Base-by-base conservation (phyloP, 2,113 vertebrate species). In the Catagonus wagneri region DNA sequence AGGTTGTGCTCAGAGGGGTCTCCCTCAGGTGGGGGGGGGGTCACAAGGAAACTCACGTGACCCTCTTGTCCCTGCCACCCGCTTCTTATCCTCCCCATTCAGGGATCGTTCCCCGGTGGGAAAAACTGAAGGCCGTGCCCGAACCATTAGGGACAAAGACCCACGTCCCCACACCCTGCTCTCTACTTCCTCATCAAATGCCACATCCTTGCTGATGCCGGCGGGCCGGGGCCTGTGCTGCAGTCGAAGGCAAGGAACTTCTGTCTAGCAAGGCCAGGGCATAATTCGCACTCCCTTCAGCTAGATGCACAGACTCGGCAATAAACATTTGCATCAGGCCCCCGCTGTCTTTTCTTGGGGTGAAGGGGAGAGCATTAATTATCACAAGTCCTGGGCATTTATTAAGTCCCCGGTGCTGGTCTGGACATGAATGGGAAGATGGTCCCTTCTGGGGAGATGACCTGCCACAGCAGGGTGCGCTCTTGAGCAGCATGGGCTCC, bases 321-420 rank as follows among this genome's bases (percentile, higher is more conserved):
- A 95, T 97, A 96, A 97, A 96, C 10, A 89, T 96, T 93, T 79
- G 56, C 72, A 56, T 83, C 76, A 44, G 72, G 58, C 50, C 71
- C 81, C 19, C 39, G 63, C 23, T 95, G 74, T 95, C 78, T 74
- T 96, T 93, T 86, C 85, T 93, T 96, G 89, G 16, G 20, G 63
- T 25, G 11, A 10, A 10, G 17, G 52, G 58, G 29, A 54, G 32
- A 39, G 39, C 27, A 2, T 68, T 74, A n/a, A 60, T 74, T 54
- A 27, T 50, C 72, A 36, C 0, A 39, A 83, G 50, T 75, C 58
- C 52, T 27, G n/a, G 66, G 19, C 50, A 54, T 78, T 83, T 56
- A 66, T 50, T 61, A 83, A 88, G 32, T 87, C 69, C 34, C 89
- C 69, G 39, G 68, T 22, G 80, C 52, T 29, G 11, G n/a, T 15